phyloP scores from a whole-genome alignment of 2,113 vertebrate species.

The Muntiacus reevesi region DNA sequence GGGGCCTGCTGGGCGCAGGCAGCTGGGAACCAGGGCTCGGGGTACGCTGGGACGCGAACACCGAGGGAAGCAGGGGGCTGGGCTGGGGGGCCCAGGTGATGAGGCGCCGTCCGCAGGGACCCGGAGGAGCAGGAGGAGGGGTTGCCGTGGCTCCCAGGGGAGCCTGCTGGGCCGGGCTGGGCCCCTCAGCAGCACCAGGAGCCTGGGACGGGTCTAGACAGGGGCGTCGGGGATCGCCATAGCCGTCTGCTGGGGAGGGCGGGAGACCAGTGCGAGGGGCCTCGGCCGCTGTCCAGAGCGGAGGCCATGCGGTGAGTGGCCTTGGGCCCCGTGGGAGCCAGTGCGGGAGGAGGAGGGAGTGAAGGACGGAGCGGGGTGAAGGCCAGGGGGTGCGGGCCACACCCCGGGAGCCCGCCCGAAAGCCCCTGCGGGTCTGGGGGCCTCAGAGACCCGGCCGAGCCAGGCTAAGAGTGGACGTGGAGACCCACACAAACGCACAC shows the following conservation, averaged over 20 bases:
- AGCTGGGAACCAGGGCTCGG: background rate
- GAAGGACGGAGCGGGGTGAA: background rate
- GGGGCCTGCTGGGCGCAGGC: accelerated
- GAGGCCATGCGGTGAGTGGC: too few species aligned
- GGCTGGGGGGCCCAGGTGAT: background rate
- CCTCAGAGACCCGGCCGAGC: background rate
- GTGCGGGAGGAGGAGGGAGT: background rate
- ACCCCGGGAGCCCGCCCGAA: background rate
- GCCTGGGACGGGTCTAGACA: background rate
- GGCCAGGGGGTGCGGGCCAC: background rate
- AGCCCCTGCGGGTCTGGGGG: background rate
- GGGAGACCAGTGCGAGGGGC: background rate
- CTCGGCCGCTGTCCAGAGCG: background rate
- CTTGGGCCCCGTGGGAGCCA: background rate
- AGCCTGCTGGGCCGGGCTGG: background rate
- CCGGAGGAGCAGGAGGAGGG: background rate
- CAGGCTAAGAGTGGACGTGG: background rate
- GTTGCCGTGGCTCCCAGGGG: background rate
- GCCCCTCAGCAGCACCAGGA: background rate
- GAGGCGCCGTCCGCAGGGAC: accelerated
- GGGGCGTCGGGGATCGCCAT: accelerated
- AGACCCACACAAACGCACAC: background rate
- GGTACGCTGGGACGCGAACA: background rate
- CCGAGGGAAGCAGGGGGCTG: too few species aligned
- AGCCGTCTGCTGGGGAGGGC: too few species aligned